Evolutionary conservation across 2,113 vertebrate species (phyloP), one percentile per base, ranked within the genome.

Genomic region (Willisornis vidua): DNA sequence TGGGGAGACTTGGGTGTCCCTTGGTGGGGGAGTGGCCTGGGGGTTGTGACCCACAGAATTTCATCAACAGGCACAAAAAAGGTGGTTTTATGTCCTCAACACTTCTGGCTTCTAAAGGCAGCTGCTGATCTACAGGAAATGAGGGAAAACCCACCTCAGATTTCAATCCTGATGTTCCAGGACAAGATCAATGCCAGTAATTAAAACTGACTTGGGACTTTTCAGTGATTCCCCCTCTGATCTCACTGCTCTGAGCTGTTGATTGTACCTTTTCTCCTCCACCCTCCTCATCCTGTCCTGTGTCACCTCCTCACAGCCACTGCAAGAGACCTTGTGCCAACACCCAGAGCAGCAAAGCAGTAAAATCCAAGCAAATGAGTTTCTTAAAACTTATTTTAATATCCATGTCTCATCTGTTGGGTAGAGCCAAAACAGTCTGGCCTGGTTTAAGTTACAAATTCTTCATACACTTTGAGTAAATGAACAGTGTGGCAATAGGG

Each of bases 301-400:
- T 2, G 31, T 43, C 35, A 28, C 51, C 61, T 58, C 48, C 5
- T 5, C 3, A 2, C 65, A 73, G 68, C 35, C 59, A 35, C 57
- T 67, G 71, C 65, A 75, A 81, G 43, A 79, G 24, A 87, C 49
- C 73, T 77, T 1, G 0, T 35, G 76, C 68, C 70, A 90, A 25
- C 4, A 5, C 14, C 43, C 77, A 33, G 22, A 70, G 82, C 33
- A 97, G 92, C 61, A 79, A 94, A 95, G 94, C 76, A 97, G 97
- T 76, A 62, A 85, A 94, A 97, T 85, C 67, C 95, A 89, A 90
- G 91, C 73, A 95, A 96, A 93, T 97, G 61, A 51, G 93, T 97
- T 97, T 98, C 96, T 98, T 97, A 97, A 98, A 98, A 98, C 96
- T 97, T 97, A 97, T 97, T 98, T 98, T 98, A 98, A 98, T 98